Base-by-base conservation (phyloP, 2,113 vertebrate genomes). In the Albula goreensis region DNA sequence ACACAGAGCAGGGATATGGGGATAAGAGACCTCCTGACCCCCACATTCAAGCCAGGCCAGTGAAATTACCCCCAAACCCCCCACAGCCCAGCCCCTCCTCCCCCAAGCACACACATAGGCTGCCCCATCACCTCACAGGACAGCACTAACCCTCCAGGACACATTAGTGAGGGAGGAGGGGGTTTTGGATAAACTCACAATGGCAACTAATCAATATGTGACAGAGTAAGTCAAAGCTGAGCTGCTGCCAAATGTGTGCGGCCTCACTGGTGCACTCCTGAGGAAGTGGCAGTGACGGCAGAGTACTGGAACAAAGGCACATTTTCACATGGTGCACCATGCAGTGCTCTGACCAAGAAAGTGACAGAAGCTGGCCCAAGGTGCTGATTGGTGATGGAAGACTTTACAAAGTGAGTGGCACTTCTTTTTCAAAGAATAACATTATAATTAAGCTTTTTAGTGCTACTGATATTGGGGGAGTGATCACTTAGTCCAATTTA, bases 131-230 rank as follows among this genome's bases (percentile, higher is more conserved):
- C 22, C 70, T 74, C 70, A 74, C 70, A 10, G 70, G 70, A 95
- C 93, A 94, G 93, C 86, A 91, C 95, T 92, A 92, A 94, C 11
- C 94, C 95, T 96, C 91, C 86, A 95, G 96, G 96, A 96, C 94
- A 95, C 97, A 97, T 97, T 93, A 96, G 96, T 94, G 13, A 19
- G 5, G 96, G 94, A 96, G 95, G 93, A 91, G 91, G 92, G 92
- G 96, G 96, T 95, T 94, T 41, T 41, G 31, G 95, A 96, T 95
- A 96, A 97, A 98, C 95, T 95, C 96, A 94, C 96, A 94, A 94
- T 98, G 97, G 97, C 97, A 98, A 96, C 95, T 97, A 98, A 98
- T 98, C 97, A 98, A 98, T 98, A 98, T 94, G 93, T 95, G 95
- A 95, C 96, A 96, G 94, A 95, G 91, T 94, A 94, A 92, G 95